Evolutionary conservation across 2,888 invertebrate species (phyloP).

Genomic region (Luperina nickerlii): DNA sequence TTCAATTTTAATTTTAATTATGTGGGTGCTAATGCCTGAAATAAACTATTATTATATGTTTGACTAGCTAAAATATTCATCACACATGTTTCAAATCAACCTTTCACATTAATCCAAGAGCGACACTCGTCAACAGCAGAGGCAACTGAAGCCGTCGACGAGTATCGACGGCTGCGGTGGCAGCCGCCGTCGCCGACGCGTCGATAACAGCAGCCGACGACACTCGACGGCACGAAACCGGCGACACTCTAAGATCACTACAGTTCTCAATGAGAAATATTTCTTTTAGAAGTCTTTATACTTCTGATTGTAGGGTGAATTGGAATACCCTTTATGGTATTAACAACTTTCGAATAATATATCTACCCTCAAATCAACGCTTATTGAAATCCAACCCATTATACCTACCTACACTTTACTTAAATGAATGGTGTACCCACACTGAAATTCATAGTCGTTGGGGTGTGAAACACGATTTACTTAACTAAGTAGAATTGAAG

Average conservation of each 20-base stretch:
- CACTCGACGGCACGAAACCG: too few species aligned
- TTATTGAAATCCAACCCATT: neutral
- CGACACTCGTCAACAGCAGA: neutral
- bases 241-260: neutral
- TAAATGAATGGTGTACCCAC: neutral
- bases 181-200: too few species aligned
- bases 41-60: neutral
- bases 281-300: neutral
- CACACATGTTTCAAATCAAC: neutral
- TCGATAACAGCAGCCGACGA: too few species aligned
- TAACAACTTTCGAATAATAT: neutral
- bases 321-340: neutral
- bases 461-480: slow-evolving; percentile 19
- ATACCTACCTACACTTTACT: neutral
- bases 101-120: neutral
- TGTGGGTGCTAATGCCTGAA: too few species aligned
- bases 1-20: too few species aligned
- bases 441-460: neutral
- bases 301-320: neutral
- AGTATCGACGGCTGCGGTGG: neutral
- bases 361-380: neutral
- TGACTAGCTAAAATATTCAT: neutral
- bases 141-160: neutral
- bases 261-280: neutral
- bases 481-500: neutral